These are phyloP conservation scores for Caradrina kadenii DNA, from an alignment of 2,888 invertebrate genomes.

Conservation along the genomic window DNA sequence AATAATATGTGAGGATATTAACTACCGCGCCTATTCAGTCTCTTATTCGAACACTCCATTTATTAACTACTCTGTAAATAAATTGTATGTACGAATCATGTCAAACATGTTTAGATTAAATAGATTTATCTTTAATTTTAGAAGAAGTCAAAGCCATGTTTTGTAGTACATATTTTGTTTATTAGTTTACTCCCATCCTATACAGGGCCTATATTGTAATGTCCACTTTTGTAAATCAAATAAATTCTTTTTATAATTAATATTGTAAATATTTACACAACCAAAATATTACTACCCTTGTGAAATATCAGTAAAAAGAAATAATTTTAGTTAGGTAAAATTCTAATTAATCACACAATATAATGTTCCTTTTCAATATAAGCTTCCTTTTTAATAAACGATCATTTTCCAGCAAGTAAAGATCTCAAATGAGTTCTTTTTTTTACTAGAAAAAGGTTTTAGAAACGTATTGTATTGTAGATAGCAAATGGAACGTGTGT, in stretches of 20 bases:
- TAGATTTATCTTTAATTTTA: slow-evolving; percentile 24
- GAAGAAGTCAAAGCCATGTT: slow-evolving; percentile 23
- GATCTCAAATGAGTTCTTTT: slow-evolving; percentile 49
- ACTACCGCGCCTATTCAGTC: background rate
- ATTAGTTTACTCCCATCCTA: slow-evolving; percentile 5
- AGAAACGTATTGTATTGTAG: slow-evolving; percentile 26
- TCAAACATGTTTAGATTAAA: slow-evolving; percentile 42
- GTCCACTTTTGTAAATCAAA: background rate
- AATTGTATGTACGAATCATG: slow-evolving; percentile 29
- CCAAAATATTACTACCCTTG: background rate
- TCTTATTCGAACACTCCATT: slow-evolving; percentile 39
- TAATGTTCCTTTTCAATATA: slow-evolving; percentile 55
- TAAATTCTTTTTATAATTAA: background rate
- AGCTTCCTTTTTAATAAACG: slow-evolving; percentile 8
- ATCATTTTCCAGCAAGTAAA: background rate
- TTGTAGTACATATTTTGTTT: slow-evolving; percentile 3
- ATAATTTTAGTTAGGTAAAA: background rate
- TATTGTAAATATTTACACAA: background rate
- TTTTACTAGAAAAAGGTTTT: slow-evolving; percentile 26
- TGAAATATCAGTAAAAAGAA: background rate
- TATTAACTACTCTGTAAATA: slow-evolving; percentile 2
- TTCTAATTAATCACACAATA: background rate
- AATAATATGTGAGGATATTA: background rate
- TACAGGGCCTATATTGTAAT: slow-evolving; percentile 15
- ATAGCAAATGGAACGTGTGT: slow-evolving; percentile 8